Conservation (phyloP, 2,113 vertebrate genomes). For the Psettodes erumei region DNA sequence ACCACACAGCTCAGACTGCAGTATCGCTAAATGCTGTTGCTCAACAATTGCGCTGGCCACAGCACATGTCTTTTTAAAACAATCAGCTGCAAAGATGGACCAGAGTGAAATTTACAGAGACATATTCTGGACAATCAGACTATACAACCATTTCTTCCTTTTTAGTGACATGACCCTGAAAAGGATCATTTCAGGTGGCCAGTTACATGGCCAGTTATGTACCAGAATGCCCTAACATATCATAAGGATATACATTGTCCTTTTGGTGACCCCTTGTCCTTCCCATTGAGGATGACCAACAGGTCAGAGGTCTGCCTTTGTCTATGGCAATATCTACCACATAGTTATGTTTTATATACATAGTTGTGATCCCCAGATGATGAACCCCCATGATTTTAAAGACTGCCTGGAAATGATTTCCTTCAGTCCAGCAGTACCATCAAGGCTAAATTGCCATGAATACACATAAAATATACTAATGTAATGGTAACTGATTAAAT, state of each 20-base stretch:
- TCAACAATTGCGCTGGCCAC: not conserved
- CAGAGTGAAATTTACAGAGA: not conserved
- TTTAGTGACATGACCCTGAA: not conserved
- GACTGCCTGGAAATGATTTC: not conserved
- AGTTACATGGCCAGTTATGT: too few relatives aligned
- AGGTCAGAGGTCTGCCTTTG: not conserved
- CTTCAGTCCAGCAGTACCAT: not conserved
- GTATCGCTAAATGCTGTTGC: not conserved
- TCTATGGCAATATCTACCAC: not conserved
- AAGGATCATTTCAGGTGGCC: too few relatives aligned
- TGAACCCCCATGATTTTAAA: not conserved
- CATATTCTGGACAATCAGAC: not conserved
- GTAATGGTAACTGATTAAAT: not conserved
- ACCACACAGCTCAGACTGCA: constrained; percentile 9
- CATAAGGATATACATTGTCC: not conserved
- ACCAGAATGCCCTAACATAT: not conserved
- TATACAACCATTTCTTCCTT: not conserved
- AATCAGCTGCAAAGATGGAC: not conserved
- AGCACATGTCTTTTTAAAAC: not conserved
- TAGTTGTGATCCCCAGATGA: not conserved
- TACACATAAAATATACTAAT: not conserved
- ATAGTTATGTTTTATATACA: not conserved
- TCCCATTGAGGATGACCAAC: not conserved
- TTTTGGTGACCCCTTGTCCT: not conserved
- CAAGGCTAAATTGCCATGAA: not conserved